phyloP scores from a whole-genome alignment of 1,140 invertebrate genomes.

The Drosophila bipectinata region DNA sequence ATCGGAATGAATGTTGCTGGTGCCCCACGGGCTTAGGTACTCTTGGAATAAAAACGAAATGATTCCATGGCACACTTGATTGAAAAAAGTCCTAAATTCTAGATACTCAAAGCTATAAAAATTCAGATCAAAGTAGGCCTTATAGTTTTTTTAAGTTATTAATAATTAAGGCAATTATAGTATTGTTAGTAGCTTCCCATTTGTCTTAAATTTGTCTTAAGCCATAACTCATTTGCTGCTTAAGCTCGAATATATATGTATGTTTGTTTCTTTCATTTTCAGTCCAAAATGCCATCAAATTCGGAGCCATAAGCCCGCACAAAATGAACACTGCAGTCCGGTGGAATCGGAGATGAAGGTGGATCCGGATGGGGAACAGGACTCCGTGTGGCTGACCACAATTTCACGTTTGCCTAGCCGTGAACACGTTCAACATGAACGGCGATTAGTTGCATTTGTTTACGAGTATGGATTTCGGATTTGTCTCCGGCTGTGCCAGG shows the following conservation, averaged over 20 bases:
- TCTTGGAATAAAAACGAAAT: neutral
- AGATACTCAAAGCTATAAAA: too few relatives aligned
- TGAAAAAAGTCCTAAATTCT: neutral
- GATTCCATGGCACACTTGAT: neutral
- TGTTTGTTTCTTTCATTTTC: constrained; percentile 16
- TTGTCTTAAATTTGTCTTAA: too few relatives aligned
- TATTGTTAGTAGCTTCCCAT: too few relatives aligned
- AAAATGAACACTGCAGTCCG: constrained; percentile 24
- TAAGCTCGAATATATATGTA: constrained; percentile 27
- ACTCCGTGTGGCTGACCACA: constrained; percentile 62
- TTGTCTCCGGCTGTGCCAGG: constrained; percentile 70
- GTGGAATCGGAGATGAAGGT: constrained; percentile 4
- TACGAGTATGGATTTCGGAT: constrained; percentile 81
- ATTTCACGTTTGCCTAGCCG: constrained; percentile 76
- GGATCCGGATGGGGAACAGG: constrained; percentile 7
- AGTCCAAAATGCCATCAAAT: constrained; percentile 29
- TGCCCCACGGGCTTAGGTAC: neutral
- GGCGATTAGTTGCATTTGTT: constrained; percentile 82
- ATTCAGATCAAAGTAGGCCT: neutral
- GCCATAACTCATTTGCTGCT: constrained; percentile 27
- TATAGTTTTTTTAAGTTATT: neutral
- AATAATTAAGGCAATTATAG: too few relatives aligned
- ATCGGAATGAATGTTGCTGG: neutral
- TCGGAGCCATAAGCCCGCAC: constrained; percentile 45
- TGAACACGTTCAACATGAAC: constrained; percentile 81